Evolutionary conservation across 2,888 invertebrate genomes (phyloP), one percentile per base, ranked within the genome.

Genomic region (Masnerella sp.): DNA sequence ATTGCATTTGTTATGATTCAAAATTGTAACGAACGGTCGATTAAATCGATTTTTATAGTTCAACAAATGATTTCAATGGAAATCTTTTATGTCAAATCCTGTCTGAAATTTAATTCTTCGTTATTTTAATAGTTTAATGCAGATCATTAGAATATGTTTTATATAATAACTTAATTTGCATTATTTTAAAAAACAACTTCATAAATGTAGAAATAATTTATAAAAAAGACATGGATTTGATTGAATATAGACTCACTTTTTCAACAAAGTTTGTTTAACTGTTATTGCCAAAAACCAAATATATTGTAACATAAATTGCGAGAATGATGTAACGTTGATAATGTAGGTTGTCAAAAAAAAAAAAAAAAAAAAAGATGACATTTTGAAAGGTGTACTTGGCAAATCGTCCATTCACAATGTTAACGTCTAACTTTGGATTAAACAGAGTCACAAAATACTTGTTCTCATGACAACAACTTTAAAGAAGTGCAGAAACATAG

Each of bases 321-420:
- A 49, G 12, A 49, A 49, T 12, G 20, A 34, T 8, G 9, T 28
- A n/a, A n/a, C n/a, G n/a, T n/a, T n/a, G n/a, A n/a, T n/a, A n/a
- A n/a, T n/a, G n/a, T n/a, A n/a, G n/a, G n/a, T n/a, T n/a, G n/a
- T n/a, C n/a, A n/a, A n/a, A n/a, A n/a, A n/a, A n/a, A n/a, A n/a
- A n/a, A n/a, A n/a, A n/a, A n/a, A n/a, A n/a, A n/a, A n/a, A n/a
- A n/a, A n/a, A n/a, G 20, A 14, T 28, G 12, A 28, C 4, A 30
- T 18, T 40, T 40, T 42, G 9, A 32, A 56, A 56, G 11, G 30
- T 42, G 14, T 56, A 32, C 18, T 59, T 59, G 47, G 20, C 38
- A 59, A 59, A 59, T 25, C 22, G 38, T 59, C 59, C 59, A 47
- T 47, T 38, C 32, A n/a, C n/a, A 58, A n/a, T 40, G 45, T 58